Evolutionary conservation across 2,888 invertebrate species (phyloP).

Genomic region (Heliconius charithonia): DNA sequence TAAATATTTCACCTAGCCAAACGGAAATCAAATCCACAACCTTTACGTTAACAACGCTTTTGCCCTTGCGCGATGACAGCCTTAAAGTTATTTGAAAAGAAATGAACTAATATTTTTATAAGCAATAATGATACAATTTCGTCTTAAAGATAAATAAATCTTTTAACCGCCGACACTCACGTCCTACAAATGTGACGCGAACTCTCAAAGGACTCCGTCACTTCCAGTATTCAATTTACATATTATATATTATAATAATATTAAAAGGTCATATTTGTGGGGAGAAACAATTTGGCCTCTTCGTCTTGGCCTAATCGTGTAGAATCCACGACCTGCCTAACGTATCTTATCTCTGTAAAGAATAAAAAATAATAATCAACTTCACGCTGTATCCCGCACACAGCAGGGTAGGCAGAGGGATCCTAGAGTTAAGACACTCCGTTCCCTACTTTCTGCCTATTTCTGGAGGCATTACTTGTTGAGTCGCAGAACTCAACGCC

Average conservation of each 20-base stretch:
- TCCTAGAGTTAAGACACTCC: no score
- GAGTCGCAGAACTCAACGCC: no score
- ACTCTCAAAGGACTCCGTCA: slow-evolving; percentile 14
- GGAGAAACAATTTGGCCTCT: not conserved
- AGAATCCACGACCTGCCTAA: no score
- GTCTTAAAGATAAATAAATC: not conserved
- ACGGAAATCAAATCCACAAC: no score
- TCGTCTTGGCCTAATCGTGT: not conserved
- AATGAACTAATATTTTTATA: not conserved
- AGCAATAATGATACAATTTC: not conserved
- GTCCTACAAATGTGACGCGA: not conserved
- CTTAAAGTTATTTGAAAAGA: no score
- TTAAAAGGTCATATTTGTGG: not conserved
- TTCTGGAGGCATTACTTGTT: no score
- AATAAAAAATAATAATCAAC: not conserved
- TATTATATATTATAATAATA: not conserved
- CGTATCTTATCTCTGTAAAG: not conserved
- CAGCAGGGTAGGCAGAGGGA: no score
- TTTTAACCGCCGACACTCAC: not conserved
- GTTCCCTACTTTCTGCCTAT: no score
- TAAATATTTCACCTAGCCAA: no score
- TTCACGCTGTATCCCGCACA: no score
- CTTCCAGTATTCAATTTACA: not conserved
- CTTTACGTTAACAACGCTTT: no score
- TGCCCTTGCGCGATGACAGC: no score